Conservation (phyloP, 2,113 vertebrate species). For the Climacteris rufus region DNA sequence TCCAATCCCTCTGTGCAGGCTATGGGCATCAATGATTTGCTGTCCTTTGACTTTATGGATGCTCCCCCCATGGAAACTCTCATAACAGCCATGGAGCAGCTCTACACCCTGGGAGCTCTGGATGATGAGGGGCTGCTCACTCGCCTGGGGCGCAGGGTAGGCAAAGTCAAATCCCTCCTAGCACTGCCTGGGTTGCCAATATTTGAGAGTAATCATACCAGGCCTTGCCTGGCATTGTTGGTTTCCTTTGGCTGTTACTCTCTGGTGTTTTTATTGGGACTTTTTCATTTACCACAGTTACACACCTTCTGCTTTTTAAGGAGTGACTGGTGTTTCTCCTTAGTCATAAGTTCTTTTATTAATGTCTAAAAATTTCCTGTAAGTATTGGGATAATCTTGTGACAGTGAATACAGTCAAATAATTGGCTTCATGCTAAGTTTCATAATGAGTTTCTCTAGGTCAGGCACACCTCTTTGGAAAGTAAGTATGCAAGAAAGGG, state of each 20-base stretch:
- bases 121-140: slow-evolving; percentile 96
- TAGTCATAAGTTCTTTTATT: neutral
- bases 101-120: slow-evolving; percentile 94
- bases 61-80: slow-evolving; percentile 98
- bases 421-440: neutral
- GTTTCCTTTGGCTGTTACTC: neutral
- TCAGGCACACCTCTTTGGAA: neutral
- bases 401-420: neutral
- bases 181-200: neutral
- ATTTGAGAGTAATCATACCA: neutral
- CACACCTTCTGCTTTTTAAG: neutral
- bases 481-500: neutral
- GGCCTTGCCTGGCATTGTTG: neutral
- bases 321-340: neutral
- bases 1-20: slow-evolving; percentile 71
- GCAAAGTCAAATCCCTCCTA: neutral
- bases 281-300: neutral
- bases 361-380: neutral
- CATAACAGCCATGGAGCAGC: slow-evolving; percentile 98
- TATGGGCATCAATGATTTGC: slow-evolving; percentile 97
- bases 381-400: neutral
- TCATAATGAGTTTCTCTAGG: neutral
- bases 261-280: neutral
- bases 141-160: slow-evolving; percentile 90
- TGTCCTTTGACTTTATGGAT: slow-evolving; percentile 99